These are phyloP conservation scores for Formica aserva DNA, from an alignment of 2,888 invertebrate species.

Conservation along the genomic window DNA sequence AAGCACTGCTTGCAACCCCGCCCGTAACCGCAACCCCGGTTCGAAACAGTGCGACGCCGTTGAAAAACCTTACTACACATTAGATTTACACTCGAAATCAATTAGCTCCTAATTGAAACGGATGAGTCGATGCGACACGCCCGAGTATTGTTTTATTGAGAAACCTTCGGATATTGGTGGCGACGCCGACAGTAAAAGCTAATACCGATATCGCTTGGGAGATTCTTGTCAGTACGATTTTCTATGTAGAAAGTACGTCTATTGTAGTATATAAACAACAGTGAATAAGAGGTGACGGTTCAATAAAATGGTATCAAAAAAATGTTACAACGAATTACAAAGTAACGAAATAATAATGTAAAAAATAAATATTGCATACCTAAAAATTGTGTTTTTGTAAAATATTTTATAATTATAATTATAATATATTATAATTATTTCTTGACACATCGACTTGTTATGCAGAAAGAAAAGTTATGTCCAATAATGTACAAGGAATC, in stretches of 20 bases:
- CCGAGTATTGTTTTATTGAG: constrained; percentile 67
- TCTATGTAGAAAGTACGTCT: neutral
- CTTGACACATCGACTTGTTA: neutral
- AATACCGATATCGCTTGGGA: neutral
- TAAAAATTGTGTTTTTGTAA: neutral
- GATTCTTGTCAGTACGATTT: neutral
- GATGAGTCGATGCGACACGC: constrained; percentile 50
- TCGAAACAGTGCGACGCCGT: constrained; percentile 51
- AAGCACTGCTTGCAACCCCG: constrained; percentile 42
- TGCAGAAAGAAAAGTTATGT: constrained; percentile 22
- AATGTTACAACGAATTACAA: constrained; percentile 6
- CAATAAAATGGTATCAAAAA: neutral
- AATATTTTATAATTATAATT: neutral
- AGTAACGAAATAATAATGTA: neutral
- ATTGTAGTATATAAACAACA: neutral
- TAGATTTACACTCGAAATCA: constrained; percentile 82
- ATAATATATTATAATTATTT: neutral
- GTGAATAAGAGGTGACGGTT: constrained; percentile 10
- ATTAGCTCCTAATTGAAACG: constrained; percentile 80
- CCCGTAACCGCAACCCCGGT: constrained; percentile 69
- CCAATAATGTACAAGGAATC: constrained; percentile 3
- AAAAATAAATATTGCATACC: constrained; percentile 21
- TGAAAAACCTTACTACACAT: constrained; percentile 72
- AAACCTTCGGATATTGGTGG: constrained; percentile 37
- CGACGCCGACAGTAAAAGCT: neutral